These are phyloP conservation scores for Frieseomelitta varia DNA, from an alignment of 1,140 invertebrate genomes.

Conservation along the genomic window DNA sequence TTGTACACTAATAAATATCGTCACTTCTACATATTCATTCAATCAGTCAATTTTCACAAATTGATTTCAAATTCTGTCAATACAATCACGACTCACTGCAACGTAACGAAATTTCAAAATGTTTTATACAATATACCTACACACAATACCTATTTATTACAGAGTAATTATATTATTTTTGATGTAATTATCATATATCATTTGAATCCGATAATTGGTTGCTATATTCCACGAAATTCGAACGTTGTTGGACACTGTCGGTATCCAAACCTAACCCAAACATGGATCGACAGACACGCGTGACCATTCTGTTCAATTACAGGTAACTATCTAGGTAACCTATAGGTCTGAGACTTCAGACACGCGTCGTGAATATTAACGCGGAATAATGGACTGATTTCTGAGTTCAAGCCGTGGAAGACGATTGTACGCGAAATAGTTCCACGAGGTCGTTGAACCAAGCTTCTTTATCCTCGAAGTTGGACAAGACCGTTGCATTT, in stretches of 20 bases:
- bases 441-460: slow-evolving; percentile 33
- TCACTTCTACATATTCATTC: no score
- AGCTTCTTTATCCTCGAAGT: background rate
- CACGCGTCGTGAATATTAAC: slow-evolving; percentile 34
- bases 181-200: background rate
- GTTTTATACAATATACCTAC: no score
- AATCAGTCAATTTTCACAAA: no score
- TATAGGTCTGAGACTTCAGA: slow-evolving; percentile 4
- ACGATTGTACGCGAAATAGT: slow-evolving; percentile 14
- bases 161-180: no score
- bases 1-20: no score
- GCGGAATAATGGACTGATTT: slow-evolving; percentile 30
- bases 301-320: background rate
- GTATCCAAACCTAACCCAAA: no score
- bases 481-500: background rate
- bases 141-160: no score
- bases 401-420: background rate
- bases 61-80: no score
- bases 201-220: background rate
- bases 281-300: background rate
- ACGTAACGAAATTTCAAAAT: no score
- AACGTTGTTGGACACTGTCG: slow-evolving; percentile 3
- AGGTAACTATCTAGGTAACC: slow-evolving; percentile 32
- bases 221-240: no score
- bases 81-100: no score